Conservation (phyloP, 1,140 invertebrate genomes). For the Phthorimaea operculella region DNA sequence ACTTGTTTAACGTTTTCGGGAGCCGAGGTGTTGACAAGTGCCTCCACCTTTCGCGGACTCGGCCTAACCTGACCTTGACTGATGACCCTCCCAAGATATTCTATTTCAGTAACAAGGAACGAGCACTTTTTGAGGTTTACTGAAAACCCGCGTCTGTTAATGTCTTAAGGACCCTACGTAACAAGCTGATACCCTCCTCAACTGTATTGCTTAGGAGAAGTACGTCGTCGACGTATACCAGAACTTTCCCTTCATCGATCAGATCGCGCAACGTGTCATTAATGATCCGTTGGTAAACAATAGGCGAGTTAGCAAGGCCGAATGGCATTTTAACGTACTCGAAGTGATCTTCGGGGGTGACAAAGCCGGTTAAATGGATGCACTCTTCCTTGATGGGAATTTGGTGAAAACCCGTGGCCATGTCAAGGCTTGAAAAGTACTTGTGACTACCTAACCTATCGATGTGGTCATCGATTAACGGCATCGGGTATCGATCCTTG, state of each 20-base stretch:
- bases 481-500: conserved; percentile 43
- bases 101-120: conserved; percentile 5
- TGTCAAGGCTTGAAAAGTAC: conserved; percentile 45
- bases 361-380: conserved; percentile 35
- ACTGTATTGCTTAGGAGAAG: neutral
- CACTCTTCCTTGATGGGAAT: neutral
- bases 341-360: conserved; percentile 15
- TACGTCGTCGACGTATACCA: neutral
- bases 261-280: neutral
- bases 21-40: conserved; percentile 7
- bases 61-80: conserved; percentile 28
- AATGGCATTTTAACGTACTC: conserved; percentile 15
- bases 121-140: neutral
- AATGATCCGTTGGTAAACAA: conserved; percentile 1
- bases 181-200: neutral
- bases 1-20: neutral
- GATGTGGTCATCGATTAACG: conserved; percentile 24
- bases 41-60: conserved; percentile 32
- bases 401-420: neutral
- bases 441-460: conserved; percentile 20
- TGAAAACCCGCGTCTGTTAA: neutral
- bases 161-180: neutral
- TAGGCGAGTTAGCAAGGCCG: conserved; percentile 13
- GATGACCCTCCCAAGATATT: conserved; percentile 31
- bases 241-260: neutral